Percentiles rank a stretch among this genome's conserved stretches.
Conservation (phyloP, 2,888 invertebrate species). For the Papilio gigon region DNA sequence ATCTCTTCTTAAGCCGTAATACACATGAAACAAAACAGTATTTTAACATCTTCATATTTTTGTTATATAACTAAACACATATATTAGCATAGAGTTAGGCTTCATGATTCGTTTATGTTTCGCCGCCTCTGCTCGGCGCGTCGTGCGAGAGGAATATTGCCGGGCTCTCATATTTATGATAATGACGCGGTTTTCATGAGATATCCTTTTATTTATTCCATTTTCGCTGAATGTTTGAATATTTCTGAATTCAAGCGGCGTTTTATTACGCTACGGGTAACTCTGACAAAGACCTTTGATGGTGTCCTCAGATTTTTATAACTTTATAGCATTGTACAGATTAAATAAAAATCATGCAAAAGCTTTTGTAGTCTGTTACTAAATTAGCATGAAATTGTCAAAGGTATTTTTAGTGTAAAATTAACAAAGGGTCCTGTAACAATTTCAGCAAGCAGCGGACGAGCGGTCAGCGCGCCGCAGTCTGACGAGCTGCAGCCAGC, state of each 20-base stretch:
- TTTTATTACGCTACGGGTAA: slow-evolving; percentile 11
- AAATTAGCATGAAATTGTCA: not conserved
- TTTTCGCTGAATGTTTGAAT: slow-evolving; percentile 20
- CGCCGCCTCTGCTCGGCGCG: slow-evolving; percentile 11
- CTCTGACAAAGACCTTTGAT: slow-evolving; percentile 1
- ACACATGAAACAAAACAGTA: too few species aligned
- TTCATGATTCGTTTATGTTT: slow-evolving; percentile 12
- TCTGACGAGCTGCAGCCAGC: slow-evolving; percentile 64
- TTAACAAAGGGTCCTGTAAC: not conserved
- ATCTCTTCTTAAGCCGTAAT: too few species aligned
- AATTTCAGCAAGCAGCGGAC: slow-evolving; percentile 43
- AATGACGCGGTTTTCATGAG: slow-evolving; percentile 17
- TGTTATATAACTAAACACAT: not conserved
- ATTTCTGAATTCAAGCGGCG: slow-evolving; percentile 13
- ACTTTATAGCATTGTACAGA: not conserved
- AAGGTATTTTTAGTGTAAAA: not conserved
- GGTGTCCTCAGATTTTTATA: not conserved
- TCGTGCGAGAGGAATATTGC: slow-evolving; percentile 11
- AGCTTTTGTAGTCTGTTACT: not conserved
- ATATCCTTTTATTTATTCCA: slow-evolving; percentile 30
- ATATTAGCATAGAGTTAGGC: not conserved
- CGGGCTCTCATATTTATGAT: slow-evolving; percentile 31
- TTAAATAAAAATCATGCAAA: not conserved
- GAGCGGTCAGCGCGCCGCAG: slow-evolving; percentile 65
- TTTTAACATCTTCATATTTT: not conserved